These are phyloP conservation scores for Oscheius sp. DNA, from an alignment of 2,888 invertebrate species.

Conservation along the genomic window DNA sequence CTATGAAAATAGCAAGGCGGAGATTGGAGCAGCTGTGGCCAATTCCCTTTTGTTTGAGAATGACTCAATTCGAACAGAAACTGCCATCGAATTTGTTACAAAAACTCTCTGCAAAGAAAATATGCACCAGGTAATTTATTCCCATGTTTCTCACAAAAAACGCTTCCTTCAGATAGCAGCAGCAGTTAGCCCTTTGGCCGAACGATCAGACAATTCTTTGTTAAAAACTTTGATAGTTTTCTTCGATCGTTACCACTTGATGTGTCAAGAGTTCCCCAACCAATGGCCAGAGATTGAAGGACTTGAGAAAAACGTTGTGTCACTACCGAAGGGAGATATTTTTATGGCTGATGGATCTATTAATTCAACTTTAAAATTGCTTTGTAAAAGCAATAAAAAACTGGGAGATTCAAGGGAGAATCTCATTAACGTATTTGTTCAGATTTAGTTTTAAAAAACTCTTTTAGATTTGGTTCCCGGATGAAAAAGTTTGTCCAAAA, in stretches of 20 bases:
- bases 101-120: slow-evolving; percentile 13
- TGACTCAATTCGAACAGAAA: background rate
- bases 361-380: background rate
- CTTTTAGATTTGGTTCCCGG: slow-evolving; percentile 28
- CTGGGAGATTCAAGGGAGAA: background rate
- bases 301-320: background rate
- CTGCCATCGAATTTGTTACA: background rate
- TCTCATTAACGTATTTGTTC: slow-evolving; percentile 10
- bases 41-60: slow-evolving; percentile 13
- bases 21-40: slow-evolving; percentile 7
- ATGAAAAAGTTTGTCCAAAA: background rate
- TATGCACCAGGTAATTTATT: slow-evolving; percentile 26
- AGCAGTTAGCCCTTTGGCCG: background rate
- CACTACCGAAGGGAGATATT: background rate
- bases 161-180: slow-evolving; percentile 1
- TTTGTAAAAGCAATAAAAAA: background rate
- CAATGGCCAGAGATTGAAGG: slow-evolving; percentile 7
- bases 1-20: background rate
- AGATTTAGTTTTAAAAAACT: background rate
- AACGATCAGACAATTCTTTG: background rate
- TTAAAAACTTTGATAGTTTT: background rate
- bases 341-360: background rate
- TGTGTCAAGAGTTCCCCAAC: background rate
- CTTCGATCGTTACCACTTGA: slow-evolving; percentile 2
- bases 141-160: background rate